Conservation (phyloP, 35 echinoderm and acorn worm genomes). For the Holothuria glaberrima region DNA sequence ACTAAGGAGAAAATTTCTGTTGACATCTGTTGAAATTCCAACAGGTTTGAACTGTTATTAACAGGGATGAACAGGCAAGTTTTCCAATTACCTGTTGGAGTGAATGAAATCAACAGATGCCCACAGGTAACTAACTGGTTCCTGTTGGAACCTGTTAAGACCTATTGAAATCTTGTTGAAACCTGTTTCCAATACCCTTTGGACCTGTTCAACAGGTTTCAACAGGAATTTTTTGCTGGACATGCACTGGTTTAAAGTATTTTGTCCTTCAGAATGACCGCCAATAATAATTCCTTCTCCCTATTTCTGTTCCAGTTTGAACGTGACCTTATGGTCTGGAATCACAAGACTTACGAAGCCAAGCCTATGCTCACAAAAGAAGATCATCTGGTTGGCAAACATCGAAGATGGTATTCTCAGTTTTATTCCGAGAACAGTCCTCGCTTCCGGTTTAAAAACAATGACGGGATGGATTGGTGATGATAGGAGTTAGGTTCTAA, state of each 20-base stretch:
- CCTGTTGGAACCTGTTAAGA: too few relatives aligned
- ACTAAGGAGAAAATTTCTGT: too few relatives aligned
- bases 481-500: neutral
- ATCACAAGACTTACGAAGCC: slow-evolving; percentile 86
- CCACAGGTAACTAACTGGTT: too few relatives aligned
- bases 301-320: slow-evolving; percentile 70
- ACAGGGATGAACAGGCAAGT: too few relatives aligned
- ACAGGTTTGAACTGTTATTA: too few relatives aligned
- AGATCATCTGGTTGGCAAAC: slow-evolving; percentile 81
- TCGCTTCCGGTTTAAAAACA: slow-evolving; percentile 63
- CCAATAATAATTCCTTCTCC: neutral
- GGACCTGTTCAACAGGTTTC: too few relatives aligned
- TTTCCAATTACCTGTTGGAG: too few relatives aligned
- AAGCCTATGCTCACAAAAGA: slow-evolving; percentile 92
- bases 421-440: slow-evolving; percentile 98
- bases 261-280: neutral
- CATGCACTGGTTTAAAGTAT: neutral
- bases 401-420: slow-evolving; percentile 95
- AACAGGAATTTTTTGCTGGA: too few relatives aligned
- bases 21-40: too few relatives aligned
- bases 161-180: too few relatives aligned
- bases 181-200: too few relatives aligned
- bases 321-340: slow-evolving; percentile 99
- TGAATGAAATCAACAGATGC: too few relatives aligned
- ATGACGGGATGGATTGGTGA: slow-evolving; percentile 83